Conservation (phyloP, 1,140 invertebrate genomes). For the Zelostemma sp. region DNA sequence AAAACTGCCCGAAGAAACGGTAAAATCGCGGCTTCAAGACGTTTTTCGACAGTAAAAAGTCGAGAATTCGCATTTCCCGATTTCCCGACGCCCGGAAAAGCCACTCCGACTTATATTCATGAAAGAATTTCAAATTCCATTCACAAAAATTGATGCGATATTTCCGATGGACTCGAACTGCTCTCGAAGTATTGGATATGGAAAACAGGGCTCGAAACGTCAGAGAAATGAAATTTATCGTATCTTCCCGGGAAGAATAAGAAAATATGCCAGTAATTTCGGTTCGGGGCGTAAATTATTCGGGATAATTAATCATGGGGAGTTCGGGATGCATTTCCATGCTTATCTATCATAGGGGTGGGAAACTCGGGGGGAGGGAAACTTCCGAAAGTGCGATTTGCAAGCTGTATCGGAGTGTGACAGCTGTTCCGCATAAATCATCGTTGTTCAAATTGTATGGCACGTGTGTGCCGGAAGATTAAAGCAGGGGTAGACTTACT, state of each 20-base stretch:
- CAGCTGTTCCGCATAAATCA: constrained; percentile 46
- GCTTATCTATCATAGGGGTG: constrained; percentile 43
- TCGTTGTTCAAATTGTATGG: constrained; percentile 41
- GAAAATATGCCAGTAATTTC: constrained; percentile 9
- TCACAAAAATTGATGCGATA: constrained; percentile 45
- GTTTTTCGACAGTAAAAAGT: too few species aligned
- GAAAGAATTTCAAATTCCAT: constrained; percentile 56
- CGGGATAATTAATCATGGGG: constrained; percentile 30
- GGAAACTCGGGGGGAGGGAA: constrained; percentile 27
- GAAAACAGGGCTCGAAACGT: constrained; percentile 26
- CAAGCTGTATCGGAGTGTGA: constrained; percentile 39
- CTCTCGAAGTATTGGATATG: constrained; percentile 41
- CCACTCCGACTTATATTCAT: constrained; percentile 56
- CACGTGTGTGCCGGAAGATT: constrained; percentile 39
- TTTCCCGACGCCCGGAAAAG: too few species aligned
- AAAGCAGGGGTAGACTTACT: constrained; percentile 28
- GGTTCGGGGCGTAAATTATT: neutral
- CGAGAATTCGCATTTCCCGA: too few species aligned
- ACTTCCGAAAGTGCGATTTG: constrained; percentile 42
- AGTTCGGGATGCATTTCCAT: constrained; percentile 22
- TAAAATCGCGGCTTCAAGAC: too few species aligned
- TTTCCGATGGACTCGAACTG: constrained; percentile 34
- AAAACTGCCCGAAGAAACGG: too few species aligned
- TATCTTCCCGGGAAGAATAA: constrained; percentile 17
- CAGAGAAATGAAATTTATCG: constrained; percentile 29